Conservation (phyloP, 1,140 invertebrate genomes). For the Leptinotarsa texana region DNA sequence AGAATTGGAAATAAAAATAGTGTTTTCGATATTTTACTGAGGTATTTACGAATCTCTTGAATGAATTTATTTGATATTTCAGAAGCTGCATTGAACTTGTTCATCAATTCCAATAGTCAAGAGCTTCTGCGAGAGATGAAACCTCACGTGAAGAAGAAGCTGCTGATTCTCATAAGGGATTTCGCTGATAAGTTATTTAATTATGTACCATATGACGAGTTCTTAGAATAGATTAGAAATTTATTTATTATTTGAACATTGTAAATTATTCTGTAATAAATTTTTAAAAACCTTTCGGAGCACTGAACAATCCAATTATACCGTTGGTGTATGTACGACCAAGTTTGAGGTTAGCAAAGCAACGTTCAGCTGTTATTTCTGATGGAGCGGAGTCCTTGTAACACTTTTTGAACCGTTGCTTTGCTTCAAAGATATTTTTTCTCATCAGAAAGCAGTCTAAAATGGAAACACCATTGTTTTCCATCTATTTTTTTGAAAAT, state of each 20-base stretch:
- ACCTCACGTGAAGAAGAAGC: slow-evolving; percentile 75
- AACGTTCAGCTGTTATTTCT: too few relatives aligned
- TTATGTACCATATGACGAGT: slow-evolving; percentile 76
- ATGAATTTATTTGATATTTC: slow-evolving; percentile 31
- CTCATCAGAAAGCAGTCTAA: too few relatives aligned
- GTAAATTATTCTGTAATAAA: neutral
- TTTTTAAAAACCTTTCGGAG: neutral
- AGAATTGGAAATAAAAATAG: too few relatives aligned
- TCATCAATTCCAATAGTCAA: slow-evolving; percentile 83
- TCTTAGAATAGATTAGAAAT: slow-evolving; percentile 42
- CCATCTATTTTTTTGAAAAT: too few relatives aligned
- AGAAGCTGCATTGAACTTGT: slow-evolving; percentile 83
- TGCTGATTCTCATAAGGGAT: slow-evolving; percentile 71
- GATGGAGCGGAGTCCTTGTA: too few relatives aligned
- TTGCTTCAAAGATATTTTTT: too few relatives aligned
- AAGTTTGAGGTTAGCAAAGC: too few relatives aligned
- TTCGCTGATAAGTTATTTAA: slow-evolving; percentile 76
- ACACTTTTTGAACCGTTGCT: neutral
- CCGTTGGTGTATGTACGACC: too few relatives aligned
- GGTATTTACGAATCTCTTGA: too few relatives aligned
- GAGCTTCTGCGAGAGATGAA: slow-evolving; percentile 85
- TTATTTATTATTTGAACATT: slow-evolving; percentile 17
- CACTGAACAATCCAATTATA: too few relatives aligned
- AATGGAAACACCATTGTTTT: too few relatives aligned
- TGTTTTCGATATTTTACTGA: too few relatives aligned